Percentiles rank a stretch among this genome's conserved stretches.
Evolutionary conservation across 2,797 vertebrate species (phyloP).

Genomic region (Typhlichthys subterraneus): DNA sequence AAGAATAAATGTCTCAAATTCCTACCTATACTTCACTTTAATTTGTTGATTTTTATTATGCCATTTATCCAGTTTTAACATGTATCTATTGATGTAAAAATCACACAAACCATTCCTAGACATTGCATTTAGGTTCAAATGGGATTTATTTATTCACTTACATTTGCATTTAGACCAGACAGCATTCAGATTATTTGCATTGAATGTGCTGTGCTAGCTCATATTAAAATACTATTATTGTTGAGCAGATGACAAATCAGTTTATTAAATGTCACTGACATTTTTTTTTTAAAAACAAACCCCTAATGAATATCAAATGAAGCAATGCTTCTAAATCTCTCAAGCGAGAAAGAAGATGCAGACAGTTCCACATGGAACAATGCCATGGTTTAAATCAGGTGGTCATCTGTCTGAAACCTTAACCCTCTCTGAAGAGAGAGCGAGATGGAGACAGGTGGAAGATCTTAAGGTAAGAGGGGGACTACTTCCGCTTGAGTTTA

Average conservation of each 20-base stretch:
- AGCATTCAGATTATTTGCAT: no score
- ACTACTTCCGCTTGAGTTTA: constrained; percentile 32
- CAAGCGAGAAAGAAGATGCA: constrained; percentile 3
- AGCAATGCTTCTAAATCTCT: constrained; percentile 2
- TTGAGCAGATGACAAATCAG: no score
- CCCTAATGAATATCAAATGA: background rate
- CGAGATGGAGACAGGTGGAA: constrained; percentile 19
- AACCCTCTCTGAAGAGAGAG: constrained; percentile 20
- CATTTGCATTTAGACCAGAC: no score
- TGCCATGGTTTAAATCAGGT: constrained; percentile 24
- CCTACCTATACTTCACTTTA: constrained; percentile 20
- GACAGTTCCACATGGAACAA: constrained; percentile 1
- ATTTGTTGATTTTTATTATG: background rate
- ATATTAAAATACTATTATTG: no score
- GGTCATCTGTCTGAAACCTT: constrained; percentile 12
- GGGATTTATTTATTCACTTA: no score
- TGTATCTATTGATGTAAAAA: no score
- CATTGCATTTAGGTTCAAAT: no score
- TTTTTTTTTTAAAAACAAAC: no score
- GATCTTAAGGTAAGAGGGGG: constrained; percentile 9
- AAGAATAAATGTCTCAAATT: constrained; percentile 61
- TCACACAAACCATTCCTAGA: no score
- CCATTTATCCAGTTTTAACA: no score
- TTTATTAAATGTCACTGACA: no score
- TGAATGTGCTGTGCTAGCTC: no score